Evolutionary conservation across 2,113 vertebrate genomes (phyloP).

Genomic region (Callaeas wilsoni): DNA sequence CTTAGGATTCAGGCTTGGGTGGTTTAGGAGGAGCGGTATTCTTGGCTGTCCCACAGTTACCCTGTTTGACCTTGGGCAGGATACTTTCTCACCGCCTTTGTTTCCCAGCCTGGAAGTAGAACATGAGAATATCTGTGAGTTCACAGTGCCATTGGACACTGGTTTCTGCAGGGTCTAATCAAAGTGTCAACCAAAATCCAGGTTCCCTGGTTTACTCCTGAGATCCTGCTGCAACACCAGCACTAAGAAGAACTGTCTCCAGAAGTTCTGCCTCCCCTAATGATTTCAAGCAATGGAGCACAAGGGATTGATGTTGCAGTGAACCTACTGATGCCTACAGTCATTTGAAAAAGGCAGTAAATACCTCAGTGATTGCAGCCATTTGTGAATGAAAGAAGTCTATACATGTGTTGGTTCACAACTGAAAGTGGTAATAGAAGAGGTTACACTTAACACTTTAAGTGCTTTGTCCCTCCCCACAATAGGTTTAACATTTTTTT

Average conservation of each 20-base stretch:
- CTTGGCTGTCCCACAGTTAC: background rate
- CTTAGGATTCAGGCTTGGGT: background rate
- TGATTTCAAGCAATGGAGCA: background rate
- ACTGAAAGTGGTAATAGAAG: background rate
- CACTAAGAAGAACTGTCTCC: background rate
- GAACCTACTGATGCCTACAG: background rate
- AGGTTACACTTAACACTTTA: background rate
- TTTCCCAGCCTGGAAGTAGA: background rate
- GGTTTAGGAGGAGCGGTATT: background rate
- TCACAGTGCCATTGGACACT: background rate
- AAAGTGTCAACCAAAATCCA: background rate
- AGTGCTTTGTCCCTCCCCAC: background rate
- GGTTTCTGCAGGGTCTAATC: background rate
- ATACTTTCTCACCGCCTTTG: background rate
- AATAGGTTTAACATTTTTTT: background rate
- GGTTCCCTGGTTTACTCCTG: accelerated
- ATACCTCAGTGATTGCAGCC: conserved; percentile 27
- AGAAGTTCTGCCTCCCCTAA: background rate
- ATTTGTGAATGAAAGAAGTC: background rate
- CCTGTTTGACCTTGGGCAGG: background rate
- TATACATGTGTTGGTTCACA: background rate
- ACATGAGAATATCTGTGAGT: background rate
- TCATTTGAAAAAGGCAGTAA: background rate
- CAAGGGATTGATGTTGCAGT: background rate
- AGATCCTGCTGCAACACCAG: background rate